A percentile compares a stretch with the other conserved stretches of the same genome.
These are phyloP conservation scores for Thecophora atra DNA, from an alignment of 2,888 invertebrate genomes.

Conservation along the genomic window DNA sequence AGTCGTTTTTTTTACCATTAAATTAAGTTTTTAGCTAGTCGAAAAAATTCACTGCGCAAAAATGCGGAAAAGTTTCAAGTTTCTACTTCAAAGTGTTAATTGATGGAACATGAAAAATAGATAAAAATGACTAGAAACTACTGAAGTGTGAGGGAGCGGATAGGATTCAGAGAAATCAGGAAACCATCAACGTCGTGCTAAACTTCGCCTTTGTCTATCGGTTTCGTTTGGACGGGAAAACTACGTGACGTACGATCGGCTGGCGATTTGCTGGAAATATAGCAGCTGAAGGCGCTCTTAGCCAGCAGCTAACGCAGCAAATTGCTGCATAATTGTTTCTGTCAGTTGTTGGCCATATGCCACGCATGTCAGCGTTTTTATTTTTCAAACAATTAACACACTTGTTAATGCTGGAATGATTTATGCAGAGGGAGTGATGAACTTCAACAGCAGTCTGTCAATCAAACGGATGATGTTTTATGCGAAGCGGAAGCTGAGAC, in stretches of 20 bases:
- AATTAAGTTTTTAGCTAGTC: not conserved
- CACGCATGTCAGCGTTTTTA: slow-evolving; percentile 7
- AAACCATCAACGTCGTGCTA: not conserved
- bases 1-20: not conserved
- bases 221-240: not conserved
- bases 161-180: not conserved
- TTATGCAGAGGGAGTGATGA: not conserved
- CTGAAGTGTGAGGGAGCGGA: not conserved
- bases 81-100: slow-evolving; percentile 36
- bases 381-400: not conserved
- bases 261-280: too few relatives aligned
- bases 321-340: not conserved
- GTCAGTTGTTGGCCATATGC: not conserved
- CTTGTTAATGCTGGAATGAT: not conserved
- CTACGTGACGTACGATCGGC: not conserved
- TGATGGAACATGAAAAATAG: slow-evolving; percentile 4
- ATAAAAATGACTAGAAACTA: not conserved
- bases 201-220: not conserved
- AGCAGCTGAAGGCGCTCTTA: not conserved
- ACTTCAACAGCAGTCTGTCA: not conserved
- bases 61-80: slow-evolving; percentile 24
- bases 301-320: not conserved
- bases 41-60: not conserved
- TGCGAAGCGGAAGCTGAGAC: too few relatives aligned
- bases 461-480: not conserved